Evolutionary conservation across 2,113 vertebrate species (phyloP), one percentile per base, ranked within the genome.

Genomic region (Chauna torquata): DNA sequence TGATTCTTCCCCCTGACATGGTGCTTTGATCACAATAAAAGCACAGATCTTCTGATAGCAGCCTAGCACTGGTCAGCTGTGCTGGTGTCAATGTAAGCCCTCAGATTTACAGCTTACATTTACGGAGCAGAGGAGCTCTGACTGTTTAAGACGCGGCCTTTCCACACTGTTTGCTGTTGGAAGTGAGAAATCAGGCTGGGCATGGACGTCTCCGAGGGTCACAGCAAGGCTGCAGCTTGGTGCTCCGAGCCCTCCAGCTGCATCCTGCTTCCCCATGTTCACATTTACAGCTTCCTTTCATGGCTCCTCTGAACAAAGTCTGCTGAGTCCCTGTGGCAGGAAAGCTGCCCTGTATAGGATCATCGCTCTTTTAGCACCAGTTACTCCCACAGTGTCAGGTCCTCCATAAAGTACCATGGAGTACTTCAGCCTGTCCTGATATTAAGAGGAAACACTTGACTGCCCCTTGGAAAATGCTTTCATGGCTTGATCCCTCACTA

Each of bases 341-440:
- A 74, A 20, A 58, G 45, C 36, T 79, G 38, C 22, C n/a, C 59
- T 80, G 54, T 47, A 8, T 17, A 14, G 40, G n/a, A 57, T 44
- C 1, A 0, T 69, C 52, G 64, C 10, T 16, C n/a, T 77, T 50
- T 24, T 5, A 25, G 19, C 32, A 25, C 18, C 32, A 9, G 5
- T 14, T 6, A 20, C 40, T 83, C 40, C 38, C 61, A 12, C 0
- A 1, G n/a, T 16, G 38, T 45, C 42, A 55, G 66, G 36, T 24
- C 52, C 66, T 66, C 15, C 9, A 0, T 2, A 7, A 30, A n/a
- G 42, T 32, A 71, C 16, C 34, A 50, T 1, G 2, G 14, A 34
- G 55, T 44, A 5, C 45, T 49, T 0, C 2, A 65, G 4, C 17
- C 22, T 1, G 0, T 69, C 54, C 45, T 47, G 2, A 27, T 22